Evolutionary conservation across 2,797 vertebrate genomes (phyloP).

Genomic region (Sarcoramphus papa): DNA sequence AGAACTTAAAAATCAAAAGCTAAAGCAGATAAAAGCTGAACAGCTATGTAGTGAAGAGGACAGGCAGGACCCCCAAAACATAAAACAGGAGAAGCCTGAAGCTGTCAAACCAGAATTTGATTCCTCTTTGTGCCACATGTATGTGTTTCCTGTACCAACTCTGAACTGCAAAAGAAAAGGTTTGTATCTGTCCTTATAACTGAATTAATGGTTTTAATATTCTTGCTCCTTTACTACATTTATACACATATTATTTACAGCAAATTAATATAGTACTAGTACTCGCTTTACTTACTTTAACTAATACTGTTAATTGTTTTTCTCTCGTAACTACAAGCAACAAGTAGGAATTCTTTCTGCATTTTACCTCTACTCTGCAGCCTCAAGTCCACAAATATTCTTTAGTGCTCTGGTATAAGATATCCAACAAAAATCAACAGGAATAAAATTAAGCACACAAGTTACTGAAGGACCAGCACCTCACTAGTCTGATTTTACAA

Average conservation of each 20-base stretch:
- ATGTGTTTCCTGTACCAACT: slow-evolving; percentile 83
- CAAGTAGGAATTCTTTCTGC: background rate
- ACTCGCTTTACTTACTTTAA: background rate
- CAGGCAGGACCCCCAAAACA: slow-evolving; percentile 53
- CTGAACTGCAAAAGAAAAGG: slow-evolving; percentile 92
- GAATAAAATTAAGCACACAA: background rate
- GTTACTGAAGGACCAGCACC: background rate
- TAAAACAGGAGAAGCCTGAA: slow-evolving; percentile 44
- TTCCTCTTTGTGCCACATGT: slow-evolving; percentile 85
- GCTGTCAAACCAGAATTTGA: slow-evolving; percentile 73
- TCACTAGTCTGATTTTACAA: background rate
- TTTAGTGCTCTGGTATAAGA: background rate
- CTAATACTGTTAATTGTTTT: background rate
- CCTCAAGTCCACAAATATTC: background rate
- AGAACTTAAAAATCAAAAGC: slow-evolving; percentile 79
- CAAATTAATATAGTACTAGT: background rate
- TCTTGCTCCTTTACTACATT: background rate
- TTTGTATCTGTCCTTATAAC: slow-evolving; percentile 64
- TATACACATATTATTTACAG: background rate
- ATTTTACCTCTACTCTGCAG: background rate
- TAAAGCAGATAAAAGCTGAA: slow-evolving; percentile 82
- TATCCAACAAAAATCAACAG: background rate
- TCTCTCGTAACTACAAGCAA: background rate
- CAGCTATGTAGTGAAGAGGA: slow-evolving; percentile 76
- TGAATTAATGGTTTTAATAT: background rate